Percentiles rank a stretch among this genome's conserved stretches.
These are phyloP conservation scores for Macrosteles quadrilineatus DNA, from an alignment of 1,140 invertebrate species.

Conservation along the genomic window DNA sequence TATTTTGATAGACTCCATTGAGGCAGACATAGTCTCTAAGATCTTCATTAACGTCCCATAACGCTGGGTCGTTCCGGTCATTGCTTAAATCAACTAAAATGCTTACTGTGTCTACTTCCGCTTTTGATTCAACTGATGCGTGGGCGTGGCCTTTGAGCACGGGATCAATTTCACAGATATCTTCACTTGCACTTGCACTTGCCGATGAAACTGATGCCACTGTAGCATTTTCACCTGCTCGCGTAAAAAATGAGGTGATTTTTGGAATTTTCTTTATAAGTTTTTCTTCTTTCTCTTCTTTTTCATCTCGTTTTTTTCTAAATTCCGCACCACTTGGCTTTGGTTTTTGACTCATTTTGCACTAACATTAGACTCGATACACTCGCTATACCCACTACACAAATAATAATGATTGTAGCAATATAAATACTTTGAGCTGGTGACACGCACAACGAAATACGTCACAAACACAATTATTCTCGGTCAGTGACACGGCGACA, in stretches of 20 bases:
- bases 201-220: conserved; percentile 1
- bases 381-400: background rate
- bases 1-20: background rate
- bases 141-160: background rate
- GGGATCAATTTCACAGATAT: conserved; percentile 19
- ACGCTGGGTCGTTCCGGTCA: no score
- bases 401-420: background rate
- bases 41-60: background rate
- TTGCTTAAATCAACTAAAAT: conserved; percentile 13
- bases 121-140: no score
- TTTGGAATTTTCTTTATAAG: conserved; percentile 15
- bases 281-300: conserved; percentile 10
- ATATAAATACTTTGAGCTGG: background rate
- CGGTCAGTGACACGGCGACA: background rate
- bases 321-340: conserved; percentile 8
- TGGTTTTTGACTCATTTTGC: no score
- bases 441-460: no score
- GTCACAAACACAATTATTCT: no score
- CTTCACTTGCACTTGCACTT: no score
- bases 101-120: background rate
- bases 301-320: background rate
- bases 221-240: conserved; percentile 15
- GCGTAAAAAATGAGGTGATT: conserved; percentile 9
- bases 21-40: conserved; percentile 9
- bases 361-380: conserved; percentile 7